Conservation (phyloP, 2,797 vertebrate genomes). For the Falco concolor region DNA sequence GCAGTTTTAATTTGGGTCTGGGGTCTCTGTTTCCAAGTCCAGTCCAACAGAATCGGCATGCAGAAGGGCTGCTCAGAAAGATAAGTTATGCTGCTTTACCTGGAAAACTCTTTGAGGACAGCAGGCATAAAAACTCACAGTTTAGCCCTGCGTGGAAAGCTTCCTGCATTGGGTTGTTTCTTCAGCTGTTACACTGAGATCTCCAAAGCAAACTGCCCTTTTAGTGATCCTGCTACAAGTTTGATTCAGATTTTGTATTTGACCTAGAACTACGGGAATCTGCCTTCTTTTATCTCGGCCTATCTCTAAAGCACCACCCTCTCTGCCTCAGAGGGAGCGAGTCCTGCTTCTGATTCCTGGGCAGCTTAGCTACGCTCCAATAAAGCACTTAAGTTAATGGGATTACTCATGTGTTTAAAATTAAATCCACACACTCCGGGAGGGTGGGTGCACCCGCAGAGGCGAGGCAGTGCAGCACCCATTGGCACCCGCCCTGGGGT, state of each 20-base stretch:
- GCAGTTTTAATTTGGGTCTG: neutral
- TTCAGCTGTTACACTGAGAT: accelerated
- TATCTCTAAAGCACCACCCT: neutral
- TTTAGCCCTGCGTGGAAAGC: neutral
- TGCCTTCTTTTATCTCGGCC: neutral
- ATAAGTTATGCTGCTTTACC: neutral
- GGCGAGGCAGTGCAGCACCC: neutral
- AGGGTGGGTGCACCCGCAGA: neutral
- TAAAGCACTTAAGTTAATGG: conserved; percentile 20
- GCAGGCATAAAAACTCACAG: neutral
- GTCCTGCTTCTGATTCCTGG: neutral
- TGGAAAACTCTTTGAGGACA: neutral
- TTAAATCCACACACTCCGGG: neutral
- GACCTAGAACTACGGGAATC: neutral
- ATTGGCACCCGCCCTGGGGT: accelerated
- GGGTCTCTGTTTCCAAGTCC: neutral
- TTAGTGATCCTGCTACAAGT: neutral
- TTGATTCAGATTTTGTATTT: neutral
- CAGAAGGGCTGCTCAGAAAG: neutral
- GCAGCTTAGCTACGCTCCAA: conserved; percentile 3
- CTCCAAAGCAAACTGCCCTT: neutral
- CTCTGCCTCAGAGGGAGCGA: accelerated
- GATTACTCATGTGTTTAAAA: conserved; percentile 5
- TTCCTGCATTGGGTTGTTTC: neutral
- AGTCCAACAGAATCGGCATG: neutral